Conservation (phyloP, 2,797 vertebrate species). For the Muscicapa comitata region DNA sequence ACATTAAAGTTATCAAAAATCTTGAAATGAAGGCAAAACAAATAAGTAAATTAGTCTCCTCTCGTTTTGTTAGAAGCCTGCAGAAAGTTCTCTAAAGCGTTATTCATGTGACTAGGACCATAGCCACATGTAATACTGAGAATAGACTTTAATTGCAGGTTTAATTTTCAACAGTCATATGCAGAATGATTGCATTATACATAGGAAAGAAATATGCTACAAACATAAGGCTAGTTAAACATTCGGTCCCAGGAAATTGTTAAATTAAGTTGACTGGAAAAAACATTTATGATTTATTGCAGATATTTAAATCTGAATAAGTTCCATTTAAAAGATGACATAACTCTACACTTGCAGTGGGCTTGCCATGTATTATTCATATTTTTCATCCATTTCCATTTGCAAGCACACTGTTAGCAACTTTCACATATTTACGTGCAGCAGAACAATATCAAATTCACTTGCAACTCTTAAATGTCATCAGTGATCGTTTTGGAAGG, state of each 20-base stretch:
- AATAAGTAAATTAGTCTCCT: background rate
- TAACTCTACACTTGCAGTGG: background rate
- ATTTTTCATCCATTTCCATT: background rate
- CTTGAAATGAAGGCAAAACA: background rate
- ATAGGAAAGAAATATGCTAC: background rate
- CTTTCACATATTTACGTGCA: background rate
- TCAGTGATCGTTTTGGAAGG: background rate
- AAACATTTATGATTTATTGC: background rate
- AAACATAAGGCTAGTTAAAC: background rate
- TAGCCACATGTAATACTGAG: background rate
- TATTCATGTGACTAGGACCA: background rate
- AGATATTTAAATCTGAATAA: background rate
- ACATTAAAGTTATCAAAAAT: background rate
- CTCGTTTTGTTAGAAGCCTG: background rate
- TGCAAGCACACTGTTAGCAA: background rate
- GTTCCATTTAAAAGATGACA: background rate
- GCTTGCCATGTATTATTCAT: background rate
- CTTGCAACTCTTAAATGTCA: conserved; percentile 4
- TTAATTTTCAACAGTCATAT: background rate
- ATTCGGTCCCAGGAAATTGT: background rate
- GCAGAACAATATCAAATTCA: background rate
- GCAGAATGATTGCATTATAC: background rate
- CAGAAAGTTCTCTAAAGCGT: background rate
- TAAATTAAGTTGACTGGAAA: background rate
- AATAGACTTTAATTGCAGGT: background rate